Evolutionary conservation across 2,113 vertebrate genomes (phyloP).

Genomic region (Illadopsis cleaveri): DNA sequence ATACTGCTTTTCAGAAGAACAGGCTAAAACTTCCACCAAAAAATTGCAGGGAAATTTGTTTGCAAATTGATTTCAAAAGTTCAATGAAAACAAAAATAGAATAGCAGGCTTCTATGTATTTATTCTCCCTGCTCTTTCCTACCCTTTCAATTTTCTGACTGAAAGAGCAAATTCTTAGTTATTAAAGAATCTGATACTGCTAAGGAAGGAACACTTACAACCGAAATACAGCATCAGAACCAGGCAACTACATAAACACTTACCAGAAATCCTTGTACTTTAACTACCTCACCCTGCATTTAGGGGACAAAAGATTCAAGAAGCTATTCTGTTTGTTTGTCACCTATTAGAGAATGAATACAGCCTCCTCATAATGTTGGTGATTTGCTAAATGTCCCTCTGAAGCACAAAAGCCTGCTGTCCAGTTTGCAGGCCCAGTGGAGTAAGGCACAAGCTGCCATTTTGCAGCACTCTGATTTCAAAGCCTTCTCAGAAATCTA

Average conservation of each 20-base stretch:
- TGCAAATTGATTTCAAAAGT: conserved; percentile 10
- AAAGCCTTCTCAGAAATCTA: neutral
- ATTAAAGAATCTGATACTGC: conserved; percentile 5
- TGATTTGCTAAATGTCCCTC: neutral
- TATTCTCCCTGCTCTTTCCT: neutral
- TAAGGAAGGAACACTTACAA: neutral
- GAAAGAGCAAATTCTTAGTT: conserved; percentile 12
- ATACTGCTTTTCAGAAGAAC: neutral
- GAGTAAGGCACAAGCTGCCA: neutral
- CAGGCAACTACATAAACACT: conserved; percentile 20
- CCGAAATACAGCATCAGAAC: neutral
- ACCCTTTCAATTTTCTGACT: conserved; percentile 1
- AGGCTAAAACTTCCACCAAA: neutral
- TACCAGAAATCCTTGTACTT: conserved; percentile 11
- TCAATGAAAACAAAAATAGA: conserved; percentile 9
- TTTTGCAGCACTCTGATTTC: neutral
- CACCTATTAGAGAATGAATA: neutral
- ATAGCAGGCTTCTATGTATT: neutral
- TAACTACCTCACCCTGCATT: conserved; percentile 3
- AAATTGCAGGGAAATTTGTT: neutral
- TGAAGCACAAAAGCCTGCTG: neutral
- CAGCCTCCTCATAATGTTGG: neutral
- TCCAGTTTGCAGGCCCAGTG: neutral
- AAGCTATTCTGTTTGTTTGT: conserved; percentile 20
- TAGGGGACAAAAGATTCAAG: conserved; percentile 22